phyloP scores from a whole-genome alignment of 2,888 invertebrate genomes.

The Aleiodes leptofemur region DNA sequence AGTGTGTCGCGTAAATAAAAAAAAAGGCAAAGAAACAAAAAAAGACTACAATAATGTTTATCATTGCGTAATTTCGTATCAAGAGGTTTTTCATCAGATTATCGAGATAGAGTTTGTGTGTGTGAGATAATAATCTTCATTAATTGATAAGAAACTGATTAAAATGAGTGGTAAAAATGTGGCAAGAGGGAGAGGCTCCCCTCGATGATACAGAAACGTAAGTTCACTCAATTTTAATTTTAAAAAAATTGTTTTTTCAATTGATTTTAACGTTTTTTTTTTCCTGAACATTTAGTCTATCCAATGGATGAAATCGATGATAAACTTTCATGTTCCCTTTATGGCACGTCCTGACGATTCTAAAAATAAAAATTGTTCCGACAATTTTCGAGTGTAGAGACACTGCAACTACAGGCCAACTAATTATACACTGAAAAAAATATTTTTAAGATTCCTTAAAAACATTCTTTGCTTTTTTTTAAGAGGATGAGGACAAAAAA shows the following conservation, averaged over 20 bases:
- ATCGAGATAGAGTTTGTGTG: no score
- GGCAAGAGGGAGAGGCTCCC: conserved; percentile 70
- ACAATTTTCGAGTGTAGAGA: conserved; percentile 42
- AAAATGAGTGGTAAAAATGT: conserved; percentile 68
- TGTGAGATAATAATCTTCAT: no score
- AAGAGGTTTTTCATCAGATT: no score
- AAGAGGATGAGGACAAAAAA: background rate
- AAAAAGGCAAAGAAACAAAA: no score
- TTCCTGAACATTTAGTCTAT: conserved; percentile 9
- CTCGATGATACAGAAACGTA: conserved; percentile 68
- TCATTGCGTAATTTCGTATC: background rate
- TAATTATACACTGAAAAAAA: conserved; percentile 38
- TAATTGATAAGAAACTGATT: conserved; percentile 34
- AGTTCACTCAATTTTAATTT: conserved; percentile 55
- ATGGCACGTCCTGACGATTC: conserved; percentile 35
- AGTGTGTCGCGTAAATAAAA: background rate
- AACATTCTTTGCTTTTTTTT: background rate
- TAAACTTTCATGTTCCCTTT: conserved; percentile 36
- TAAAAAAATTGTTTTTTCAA: background rate
- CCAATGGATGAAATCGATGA: conserved; percentile 48
- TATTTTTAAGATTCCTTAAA: background rate
- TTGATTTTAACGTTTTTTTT: background rate
- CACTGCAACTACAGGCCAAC: conserved; percentile 27
- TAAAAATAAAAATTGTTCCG: conserved; percentile 46
- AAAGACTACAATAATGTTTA: background rate